Evolutionary conservation across 2,888 invertebrate species (phyloP), one percentile per base, ranked within the genome.

Genomic region (Octonoba sinensis): DNA sequence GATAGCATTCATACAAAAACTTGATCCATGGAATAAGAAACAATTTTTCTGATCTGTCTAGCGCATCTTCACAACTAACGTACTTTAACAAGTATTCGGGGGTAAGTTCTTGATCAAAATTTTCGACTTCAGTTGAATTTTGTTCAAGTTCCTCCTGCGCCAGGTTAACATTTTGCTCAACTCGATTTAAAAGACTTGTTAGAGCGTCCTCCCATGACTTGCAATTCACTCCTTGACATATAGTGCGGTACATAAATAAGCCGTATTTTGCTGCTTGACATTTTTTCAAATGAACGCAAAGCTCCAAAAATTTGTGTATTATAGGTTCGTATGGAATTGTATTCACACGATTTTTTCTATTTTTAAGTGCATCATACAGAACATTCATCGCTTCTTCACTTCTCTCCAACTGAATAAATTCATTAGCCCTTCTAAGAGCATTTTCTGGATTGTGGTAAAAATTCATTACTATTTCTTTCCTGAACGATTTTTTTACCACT

Each of bases 1-100:
- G 51, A 51, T 78, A 72, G 46, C 78, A 72, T 67, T 78, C 78
- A 66, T 66, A 78, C n/a, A 51, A 49, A 24, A 78, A 78, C 36
- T 72, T 71, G 22, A 78, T 46, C 72, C 66, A 78, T 0, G 46
- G 46, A 24, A 72, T 20, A 22, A 78, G 13, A 12, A 65, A 4
- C 22, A 51, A 49, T 24, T 59, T 49, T 13, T 56, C 70, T 2
- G 54, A 27, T n/a, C 66, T 65, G 8, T 36, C 46, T n/a, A 18
- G 44, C 18, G 18, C 8, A 18, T 27, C 54, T 18, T 72, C 66
- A 13, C 8, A 3, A 47, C 24, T 46, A 3, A 65, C 72, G n/a
- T 20, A 24, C 24, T 72, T 60, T 12, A 72, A 24, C 22, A 72
- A 18, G 44, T 11, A 36, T 49, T 70, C 64, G 8, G 57, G 64